Evolutionary conservation across 2,797 vertebrate genomes (phyloP).

Genomic region (Chelonia mydas): DNA sequence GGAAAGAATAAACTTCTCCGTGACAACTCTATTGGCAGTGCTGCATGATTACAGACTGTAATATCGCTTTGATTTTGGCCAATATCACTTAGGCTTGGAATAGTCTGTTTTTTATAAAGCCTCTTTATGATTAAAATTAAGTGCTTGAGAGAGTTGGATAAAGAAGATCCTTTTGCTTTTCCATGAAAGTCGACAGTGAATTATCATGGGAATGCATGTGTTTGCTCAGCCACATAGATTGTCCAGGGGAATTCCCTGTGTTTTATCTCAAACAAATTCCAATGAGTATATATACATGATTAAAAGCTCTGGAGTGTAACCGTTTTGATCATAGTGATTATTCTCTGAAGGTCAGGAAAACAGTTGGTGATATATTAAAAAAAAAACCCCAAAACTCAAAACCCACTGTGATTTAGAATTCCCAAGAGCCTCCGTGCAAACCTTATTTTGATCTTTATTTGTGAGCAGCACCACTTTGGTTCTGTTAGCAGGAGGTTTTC

Average conservation of each 20-base stretch:
- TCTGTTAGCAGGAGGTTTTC: not conserved
- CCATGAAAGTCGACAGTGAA: not conserved
- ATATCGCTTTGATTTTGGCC: constrained; percentile 6
- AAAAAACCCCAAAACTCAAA: not conserved
- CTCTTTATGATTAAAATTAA: not conserved
- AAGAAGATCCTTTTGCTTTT: not conserved
- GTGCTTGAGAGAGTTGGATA: not conserved
- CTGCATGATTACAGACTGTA: not conserved
- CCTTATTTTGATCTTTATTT: not conserved
- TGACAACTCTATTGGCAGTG: not conserved
- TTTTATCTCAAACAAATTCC: constrained; percentile 3
- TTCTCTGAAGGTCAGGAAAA: not conserved
- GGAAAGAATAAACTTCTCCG: not conserved
- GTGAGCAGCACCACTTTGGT: accelerated
- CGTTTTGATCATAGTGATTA: not conserved
- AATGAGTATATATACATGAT: not conserved
- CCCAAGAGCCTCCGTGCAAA: not conserved
- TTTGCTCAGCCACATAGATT: not conserved
- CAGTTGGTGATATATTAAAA: not conserved
- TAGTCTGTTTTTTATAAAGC: not conserved
- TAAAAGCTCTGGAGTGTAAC: not conserved
- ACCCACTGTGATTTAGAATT: not conserved
- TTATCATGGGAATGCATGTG: not conserved
- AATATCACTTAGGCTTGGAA: not conserved
- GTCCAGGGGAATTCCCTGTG: not conserved